phyloP scores from a whole-genome alignment of 1,140 invertebrate species.

The Ridgeia piscesae region DNA sequence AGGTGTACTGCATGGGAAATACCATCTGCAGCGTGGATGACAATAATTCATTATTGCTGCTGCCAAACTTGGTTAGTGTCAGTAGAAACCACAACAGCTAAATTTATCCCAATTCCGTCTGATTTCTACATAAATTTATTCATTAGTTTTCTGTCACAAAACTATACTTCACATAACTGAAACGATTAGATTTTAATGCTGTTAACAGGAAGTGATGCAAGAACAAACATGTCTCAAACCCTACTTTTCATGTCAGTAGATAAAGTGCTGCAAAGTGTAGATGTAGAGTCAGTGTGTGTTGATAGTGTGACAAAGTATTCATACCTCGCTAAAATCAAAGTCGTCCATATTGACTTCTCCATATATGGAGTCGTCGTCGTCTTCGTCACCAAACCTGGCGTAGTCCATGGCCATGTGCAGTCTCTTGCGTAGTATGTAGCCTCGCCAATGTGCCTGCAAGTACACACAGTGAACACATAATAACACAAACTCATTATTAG shows the following conservation, averaged over 20 bases:
- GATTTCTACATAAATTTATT: background rate
- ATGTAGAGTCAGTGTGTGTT: too few relatives aligned
- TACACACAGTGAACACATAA: background rate
- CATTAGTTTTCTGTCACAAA: background rate
- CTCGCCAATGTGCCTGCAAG: conserved; percentile 41
- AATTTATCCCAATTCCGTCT: background rate
- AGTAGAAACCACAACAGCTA: background rate
- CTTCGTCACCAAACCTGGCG: conserved; percentile 39
- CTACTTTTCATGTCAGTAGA: too few relatives aligned
- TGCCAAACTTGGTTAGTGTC: background rate
- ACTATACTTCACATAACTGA: background rate
- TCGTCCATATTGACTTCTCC: conserved; percentile 43
- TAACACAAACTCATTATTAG: too few relatives aligned
- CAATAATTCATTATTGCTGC: background rate
- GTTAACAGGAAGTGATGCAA: too few relatives aligned
- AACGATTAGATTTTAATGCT: too few relatives aligned
- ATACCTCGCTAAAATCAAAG: conserved; percentile 50
- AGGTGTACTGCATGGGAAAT: background rate
- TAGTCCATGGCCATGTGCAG: conserved; percentile 41
- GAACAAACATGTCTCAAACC: too few relatives aligned
- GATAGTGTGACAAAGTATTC: background rate
- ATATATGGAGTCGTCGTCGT: background rate
- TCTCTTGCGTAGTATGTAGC: conserved; percentile 39
- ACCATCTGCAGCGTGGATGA: background rate
- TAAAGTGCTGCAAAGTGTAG: too few relatives aligned